Conservation (phyloP, 2,888 invertebrate species). For the Petrolisthes manimaculis region DNA sequence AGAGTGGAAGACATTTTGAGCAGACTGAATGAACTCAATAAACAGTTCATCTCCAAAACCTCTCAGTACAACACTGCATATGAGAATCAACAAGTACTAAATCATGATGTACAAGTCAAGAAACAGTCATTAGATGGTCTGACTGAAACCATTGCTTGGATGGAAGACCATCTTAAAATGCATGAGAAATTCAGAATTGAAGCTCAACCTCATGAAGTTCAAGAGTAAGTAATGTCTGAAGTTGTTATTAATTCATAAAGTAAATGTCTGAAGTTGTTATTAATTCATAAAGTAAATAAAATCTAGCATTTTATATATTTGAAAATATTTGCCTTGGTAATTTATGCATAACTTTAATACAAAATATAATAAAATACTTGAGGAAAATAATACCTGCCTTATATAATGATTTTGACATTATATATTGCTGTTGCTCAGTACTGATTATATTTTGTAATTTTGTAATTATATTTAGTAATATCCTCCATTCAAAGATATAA, state of each 20-base stretch:
- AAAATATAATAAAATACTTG: too few species aligned
- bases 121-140: constrained; percentile 89
- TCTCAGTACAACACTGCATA: constrained; percentile 82
- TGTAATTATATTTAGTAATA: too few species aligned
- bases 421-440: too few species aligned
- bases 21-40: constrained; percentile 81
- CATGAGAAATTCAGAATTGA: constrained; percentile 84
- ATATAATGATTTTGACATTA: too few species aligned
- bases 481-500: too few species aligned
- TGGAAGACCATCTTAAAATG: constrained; percentile 87
- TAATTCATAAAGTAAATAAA: too few species aligned
- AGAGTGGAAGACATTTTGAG: constrained; percentile 52
- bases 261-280: too few species aligned
- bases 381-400: too few species aligned
- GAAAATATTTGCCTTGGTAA: not conserved
- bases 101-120: constrained; percentile 85
- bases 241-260: too few species aligned
- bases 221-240: constrained; percentile 69
- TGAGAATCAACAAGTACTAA: constrained; percentile 81
- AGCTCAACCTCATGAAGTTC: constrained; percentile 86
- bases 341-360: not conserved
- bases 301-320: not conserved
- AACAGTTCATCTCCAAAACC: constrained; percentile 80
- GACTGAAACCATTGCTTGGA: constrained; percentile 87
- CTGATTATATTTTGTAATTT: too few species aligned